Base-by-base conservation (phyloP, 2,797 vertebrate genomes). In the Leontocebus nigricollis region DNA sequence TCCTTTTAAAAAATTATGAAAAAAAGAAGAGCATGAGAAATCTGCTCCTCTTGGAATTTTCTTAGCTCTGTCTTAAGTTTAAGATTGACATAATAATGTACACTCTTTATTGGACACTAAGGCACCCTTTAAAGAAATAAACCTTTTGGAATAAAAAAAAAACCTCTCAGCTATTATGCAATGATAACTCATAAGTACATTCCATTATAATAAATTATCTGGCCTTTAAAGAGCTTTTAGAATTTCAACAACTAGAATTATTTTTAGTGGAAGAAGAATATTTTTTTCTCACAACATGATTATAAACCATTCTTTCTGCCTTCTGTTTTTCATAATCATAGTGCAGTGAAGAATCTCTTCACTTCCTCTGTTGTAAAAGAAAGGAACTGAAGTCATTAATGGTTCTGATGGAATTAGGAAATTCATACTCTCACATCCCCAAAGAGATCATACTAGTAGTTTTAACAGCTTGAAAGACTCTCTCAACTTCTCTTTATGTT, bases 381-480 rank as follows among this genome's bases (percentile, higher is more conserved):
- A 97, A 95, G 97, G 93, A 91, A 95, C 95, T 92, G 57, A 94
- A 96, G 88, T 96, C 94, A 90, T 97, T 98, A 98, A 97, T 96
- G 92, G 96, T 57, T 96, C 77, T 97, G 95, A 98, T 96, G 95
- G 96, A 97, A 97, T 98, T 97, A 97, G 97, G 97, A 97, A 97
- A 97, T 88, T 97, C 73, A 95, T 96, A 95, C 75, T 80, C 87
- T 90, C 52, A 44, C 36, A 80, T 92, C 88, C 94, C 97, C 93
- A 95, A 97, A 95, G 97, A 96, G 93, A 98, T n/a, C 93, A 89
- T 50, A 52, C 83, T 95, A 95, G 88, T 86, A 96, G 92, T 97
- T 97, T 93, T 96, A 97, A 93, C 96, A 97, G 97, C 97, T 98
- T 98, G 76, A 97, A 96, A 97, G 95, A 96, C 86, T 96, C 90